Percentiles rank a stretch among this genome's conserved stretches.
Evolutionary conservation across 2,113 vertebrate genomes (phyloP).

Genomic region (Eublepharis macularius): DNA sequence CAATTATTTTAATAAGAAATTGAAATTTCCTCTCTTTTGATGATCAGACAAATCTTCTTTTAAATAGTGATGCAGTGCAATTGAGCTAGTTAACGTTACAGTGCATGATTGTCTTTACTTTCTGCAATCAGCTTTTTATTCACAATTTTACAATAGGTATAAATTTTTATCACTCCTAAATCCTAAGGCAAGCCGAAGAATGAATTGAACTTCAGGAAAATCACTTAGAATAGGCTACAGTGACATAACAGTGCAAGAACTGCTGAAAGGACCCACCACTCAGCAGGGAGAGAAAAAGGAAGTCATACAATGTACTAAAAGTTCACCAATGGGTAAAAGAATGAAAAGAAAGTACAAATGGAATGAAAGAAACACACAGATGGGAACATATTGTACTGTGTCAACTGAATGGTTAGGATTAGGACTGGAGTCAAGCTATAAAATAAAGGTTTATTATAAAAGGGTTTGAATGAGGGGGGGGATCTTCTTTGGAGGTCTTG

Average conservation of each 20-base stretch:
- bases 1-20: constrained; percentile 55
- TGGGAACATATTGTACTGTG: constrained; percentile 16
- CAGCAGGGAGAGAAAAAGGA: constrained; percentile 28
- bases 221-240: constrained; percentile 46
- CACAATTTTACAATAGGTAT: constrained; percentile 70
- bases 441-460: constrained; percentile 12
- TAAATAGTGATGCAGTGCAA: constrained; percentile 48
- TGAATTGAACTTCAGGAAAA: constrained; percentile 59
- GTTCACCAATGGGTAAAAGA: constrained; percentile 24
- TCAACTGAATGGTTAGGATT: neutral
- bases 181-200: constrained; percentile 65
- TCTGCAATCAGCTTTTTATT: constrained; percentile 69
- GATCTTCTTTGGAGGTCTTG: neutral
- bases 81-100: constrained; percentile 60
- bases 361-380: constrained; percentile 28
- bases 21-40: constrained; percentile 55
- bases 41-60: constrained; percentile 53
- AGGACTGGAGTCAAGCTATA: neutral
- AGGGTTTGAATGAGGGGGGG: neutral
- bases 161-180: constrained; percentile 68
- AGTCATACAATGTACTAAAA: constrained; percentile 26
- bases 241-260: constrained; percentile 17
- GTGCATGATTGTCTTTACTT: constrained; percentile 65
- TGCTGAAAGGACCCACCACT: neutral
- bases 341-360: constrained; percentile 23